Conservation (phyloP, 2,113 vertebrate genomes). For the Vidua macroura region DNA sequence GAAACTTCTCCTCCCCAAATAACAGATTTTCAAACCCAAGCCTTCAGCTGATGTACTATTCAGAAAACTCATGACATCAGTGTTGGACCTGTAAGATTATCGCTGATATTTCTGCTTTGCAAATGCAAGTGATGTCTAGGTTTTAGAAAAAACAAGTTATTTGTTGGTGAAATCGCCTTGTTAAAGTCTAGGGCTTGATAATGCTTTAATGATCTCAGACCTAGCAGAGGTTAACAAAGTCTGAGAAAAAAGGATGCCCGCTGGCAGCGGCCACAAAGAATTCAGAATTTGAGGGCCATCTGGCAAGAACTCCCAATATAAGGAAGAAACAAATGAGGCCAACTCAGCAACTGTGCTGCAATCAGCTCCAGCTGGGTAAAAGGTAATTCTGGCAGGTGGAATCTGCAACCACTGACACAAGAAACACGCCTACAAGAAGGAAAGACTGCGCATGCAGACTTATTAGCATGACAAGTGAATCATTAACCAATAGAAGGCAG, state of each 20-base stretch:
- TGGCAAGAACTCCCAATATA: not conserved
- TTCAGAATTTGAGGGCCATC: not conserved
- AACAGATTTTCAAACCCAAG: not conserved
- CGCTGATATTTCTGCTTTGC: not conserved
- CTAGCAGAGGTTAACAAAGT: not conserved
- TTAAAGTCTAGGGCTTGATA: not conserved
- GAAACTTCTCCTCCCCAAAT: not conserved
- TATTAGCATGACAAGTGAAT: not conserved
- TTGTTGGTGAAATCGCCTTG: not conserved
- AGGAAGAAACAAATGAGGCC: not conserved
- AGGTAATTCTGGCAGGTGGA: not conserved
- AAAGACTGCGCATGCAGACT: not conserved
- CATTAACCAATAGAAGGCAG: not conserved
- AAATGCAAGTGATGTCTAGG: not conserved
- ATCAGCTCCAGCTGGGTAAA: not conserved
- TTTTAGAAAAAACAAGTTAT: not conserved
- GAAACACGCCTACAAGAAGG: not conserved
- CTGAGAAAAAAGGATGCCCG: not conserved
- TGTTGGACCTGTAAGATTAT: not conserved
- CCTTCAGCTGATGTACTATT: not conserved
- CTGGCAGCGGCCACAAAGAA: not conserved
- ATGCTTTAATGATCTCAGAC: not conserved
- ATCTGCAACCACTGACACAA: not conserved
- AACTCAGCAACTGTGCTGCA: not conserved
- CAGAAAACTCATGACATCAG: rapidly evolving